These are phyloP conservation scores for Poecilus cupreus DNA, from an alignment of 2,888 invertebrate species.

Conservation along the genomic window DNA sequence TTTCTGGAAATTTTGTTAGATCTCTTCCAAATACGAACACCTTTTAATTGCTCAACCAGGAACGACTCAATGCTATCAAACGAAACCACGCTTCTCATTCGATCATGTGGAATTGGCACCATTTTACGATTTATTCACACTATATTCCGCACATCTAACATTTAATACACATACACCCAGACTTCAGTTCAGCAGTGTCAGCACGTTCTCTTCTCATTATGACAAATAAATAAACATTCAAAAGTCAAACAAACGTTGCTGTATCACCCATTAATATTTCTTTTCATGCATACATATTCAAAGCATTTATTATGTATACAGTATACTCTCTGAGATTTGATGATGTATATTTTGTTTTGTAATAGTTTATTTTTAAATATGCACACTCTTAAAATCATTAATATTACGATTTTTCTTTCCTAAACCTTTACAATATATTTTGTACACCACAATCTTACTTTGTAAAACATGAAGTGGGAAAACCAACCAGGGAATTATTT, in stretches of 20 bases:
- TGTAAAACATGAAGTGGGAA: no score
- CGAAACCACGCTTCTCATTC: not conserved
- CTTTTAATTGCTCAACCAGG: constrained; percentile 47
- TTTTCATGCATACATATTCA: not conserved
- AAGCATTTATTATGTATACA: not conserved
- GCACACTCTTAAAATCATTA: no score
- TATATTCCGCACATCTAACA: no score
- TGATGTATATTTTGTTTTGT: no score
- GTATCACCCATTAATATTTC: not conserved
- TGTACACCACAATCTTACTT: no score
- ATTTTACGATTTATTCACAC: not conserved
- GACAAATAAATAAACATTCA: not conserved
- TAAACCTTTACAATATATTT: no score
- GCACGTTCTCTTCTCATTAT: not conserved
- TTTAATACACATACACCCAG: no score
- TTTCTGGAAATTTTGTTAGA: constrained; percentile 56
- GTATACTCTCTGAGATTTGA: no score
- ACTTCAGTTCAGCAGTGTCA: not conserved
- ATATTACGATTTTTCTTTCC: no score
- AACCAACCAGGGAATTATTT: no score
- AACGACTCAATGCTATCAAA: not conserved
- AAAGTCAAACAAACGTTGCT: not conserved
- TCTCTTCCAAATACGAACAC: constrained; percentile 53
- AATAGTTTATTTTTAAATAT: no score
- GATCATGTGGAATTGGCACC: not conserved